Evolutionary conservation across 1,140 invertebrate genomes (phyloP), one percentile per base, ranked within the genome.

Genomic region (Halesus radiatus): DNA sequence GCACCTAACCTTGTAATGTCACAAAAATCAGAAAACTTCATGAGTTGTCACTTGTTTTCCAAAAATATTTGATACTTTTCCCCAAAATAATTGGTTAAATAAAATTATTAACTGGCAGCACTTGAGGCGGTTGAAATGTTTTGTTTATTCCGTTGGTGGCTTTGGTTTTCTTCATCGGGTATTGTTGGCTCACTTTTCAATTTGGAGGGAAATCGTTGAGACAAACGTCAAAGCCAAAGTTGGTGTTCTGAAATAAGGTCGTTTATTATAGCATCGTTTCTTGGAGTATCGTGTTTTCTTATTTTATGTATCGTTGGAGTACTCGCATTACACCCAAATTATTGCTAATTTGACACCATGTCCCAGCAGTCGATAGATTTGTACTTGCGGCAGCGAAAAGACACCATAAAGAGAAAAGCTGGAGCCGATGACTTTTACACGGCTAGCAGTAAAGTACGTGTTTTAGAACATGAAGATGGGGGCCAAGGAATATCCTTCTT

Each of bases 331-430:
- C n/a, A 15, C 4, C 37, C 15, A 45, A 60, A 15, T 56, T 58
- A 73, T 60, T 2, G 29, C 16, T 37, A 58, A 50, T 29, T 29
- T 13, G 26, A 5, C 7, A 72, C 8, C 80, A 94, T 94, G 94
- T 91, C 93, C 76, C 93, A 94, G 87, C 93, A 92, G 81, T 93
- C 92, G 54, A 90, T 94, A 78, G 92, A 93, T 79, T 89, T 90
- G 82, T 94, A 91, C 87, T 94, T 94, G 87, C 92, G 91, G 86
- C 92, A 91, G 81, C 91, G 93, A 85, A 94, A 75, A 75, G 53
- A 75, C 6, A 75, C 72, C 5, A 32, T 75, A n/a, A 75, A 94
- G 87, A 90, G 93, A 23, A 79, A 79, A 80, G 89, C 90, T 66
- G 93, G 92, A 16, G 85, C 87, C n/a, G 93, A 94, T 64, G 93